Base-by-base conservation (phyloP, 30 jellyfish, hydroid and myxozoan genomes). In the Hydractinia symbiolongicarpus region DNA sequence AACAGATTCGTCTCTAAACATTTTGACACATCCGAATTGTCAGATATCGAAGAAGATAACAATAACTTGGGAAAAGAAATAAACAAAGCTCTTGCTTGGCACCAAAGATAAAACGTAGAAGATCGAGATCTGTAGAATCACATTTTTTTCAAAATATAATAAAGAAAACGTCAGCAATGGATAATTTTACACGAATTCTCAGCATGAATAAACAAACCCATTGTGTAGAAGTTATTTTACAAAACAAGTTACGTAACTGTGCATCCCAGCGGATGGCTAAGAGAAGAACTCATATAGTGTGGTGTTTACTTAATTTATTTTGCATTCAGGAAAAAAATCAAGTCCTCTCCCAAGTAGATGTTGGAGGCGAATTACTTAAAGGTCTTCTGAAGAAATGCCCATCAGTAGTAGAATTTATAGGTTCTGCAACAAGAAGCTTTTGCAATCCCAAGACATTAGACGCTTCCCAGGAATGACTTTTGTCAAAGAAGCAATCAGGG, bases 291-390 rank as follows among this genome's bases (percentile, higher is more conserved):
- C 87, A 79, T 82, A 66, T 66, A 61, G 83, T 62, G 49, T 79
- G 87, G 87, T 60, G 82, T 82, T 71, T 79, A 58, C 82, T 60
- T 21, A 79, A 79, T 19, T 68, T 79, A 56, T 79, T 79, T 82
- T 19, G 66, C 10, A 10, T 79, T 54, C 55, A 79, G 69, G 61
- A 61, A 30, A 79, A 61, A 5, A 82, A 79, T 66, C 67, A 71
- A 21, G 15, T 79, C 69, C 67, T 79, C 58, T 82, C 87, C 68
- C 87, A 60, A 71, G 66, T 66, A 72, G 76, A 44, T 60, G 52
- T 79, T 60, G 87, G 87, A 61, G 73, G 20, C 19, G 51, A 58
- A 58, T 13, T 58, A 16, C 69, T 58, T 58, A 16, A 58, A 16
- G 69, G 19, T 16, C 3, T 58, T 58, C 69, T 1, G 19, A 58